These are phyloP conservation scores for Athrips mouffetella DNA, from an alignment of 2,888 invertebrate genomes.

Conservation along the genomic window DNA sequence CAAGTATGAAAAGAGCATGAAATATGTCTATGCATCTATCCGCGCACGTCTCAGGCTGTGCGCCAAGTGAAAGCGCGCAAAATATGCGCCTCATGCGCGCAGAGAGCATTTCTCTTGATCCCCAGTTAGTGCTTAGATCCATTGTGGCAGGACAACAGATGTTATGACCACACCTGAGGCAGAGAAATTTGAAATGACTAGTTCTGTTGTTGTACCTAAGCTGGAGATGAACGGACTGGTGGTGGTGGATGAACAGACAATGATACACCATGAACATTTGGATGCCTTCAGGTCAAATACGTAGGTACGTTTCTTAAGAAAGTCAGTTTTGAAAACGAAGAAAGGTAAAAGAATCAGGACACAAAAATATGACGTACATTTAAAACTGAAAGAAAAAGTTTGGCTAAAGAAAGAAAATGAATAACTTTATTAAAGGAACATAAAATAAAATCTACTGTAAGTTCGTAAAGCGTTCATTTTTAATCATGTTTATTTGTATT, in stretches of 20 bases:
- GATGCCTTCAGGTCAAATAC: too few species aligned
- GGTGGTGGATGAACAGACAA: background rate
- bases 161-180: background rate
- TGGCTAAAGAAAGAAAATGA: too few species aligned
- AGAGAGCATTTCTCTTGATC: constrained; percentile 36
- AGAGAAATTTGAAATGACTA: background rate
- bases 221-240: background rate
- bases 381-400: too few species aligned
- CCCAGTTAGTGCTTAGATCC: constrained; percentile 24
- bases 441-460: too few species aligned
- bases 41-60: constrained; percentile 14
- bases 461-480: too few species aligned
- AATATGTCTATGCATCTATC: constrained; percentile 9
- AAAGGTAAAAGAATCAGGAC: too few species aligned
- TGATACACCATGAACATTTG: too few species aligned
- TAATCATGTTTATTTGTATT: too few species aligned
- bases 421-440: too few species aligned
- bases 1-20: constrained; percentile 1
- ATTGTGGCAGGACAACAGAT: constrained; percentile 6
- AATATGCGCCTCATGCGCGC: constrained; percentile 35
- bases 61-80: constrained; percentile 49
- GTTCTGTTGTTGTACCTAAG: background rate
- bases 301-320: too few species aligned
- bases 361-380: too few species aligned
- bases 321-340: too few species aligned